Conservation (phyloP, 2,888 invertebrate species). For the Chrysotoxum bicinctum region DNA sequence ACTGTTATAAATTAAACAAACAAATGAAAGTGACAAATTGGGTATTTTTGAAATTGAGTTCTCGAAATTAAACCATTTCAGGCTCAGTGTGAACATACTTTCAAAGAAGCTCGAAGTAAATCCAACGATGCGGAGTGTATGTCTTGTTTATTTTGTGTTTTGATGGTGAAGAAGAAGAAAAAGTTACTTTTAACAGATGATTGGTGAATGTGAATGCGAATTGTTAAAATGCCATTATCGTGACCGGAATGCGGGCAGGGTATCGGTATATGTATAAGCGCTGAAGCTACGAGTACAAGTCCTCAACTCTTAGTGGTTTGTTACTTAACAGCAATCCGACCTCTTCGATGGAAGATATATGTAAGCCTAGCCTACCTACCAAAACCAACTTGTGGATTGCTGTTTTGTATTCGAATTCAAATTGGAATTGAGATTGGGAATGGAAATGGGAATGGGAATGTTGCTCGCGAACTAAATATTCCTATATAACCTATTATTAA, state of each 20-base stretch:
- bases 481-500: slow-evolving; percentile 31
- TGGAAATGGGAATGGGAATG: slow-evolving; percentile 3
- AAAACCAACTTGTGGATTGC: slow-evolving; percentile 17
- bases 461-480: slow-evolving; percentile 13
- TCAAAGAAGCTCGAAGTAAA: neutral
- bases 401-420: slow-evolving; percentile 43
- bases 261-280: too few species aligned
- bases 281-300: neutral
- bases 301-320: slow-evolving; percentile 47
- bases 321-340: slow-evolving; percentile 63
- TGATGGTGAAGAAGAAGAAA: neutral
- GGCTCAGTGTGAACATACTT: neutral
- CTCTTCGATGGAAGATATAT: slow-evolving; percentile 30
- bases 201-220: slow-evolving; percentile 65
- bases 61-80: too few species aligned
- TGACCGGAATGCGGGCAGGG: slow-evolving; percentile 61
- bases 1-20: too few species aligned
- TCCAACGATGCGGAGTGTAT: neutral
- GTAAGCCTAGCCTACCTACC: neutral
- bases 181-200: slow-evolving; percentile 54
- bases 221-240: slow-evolving; percentile 72
- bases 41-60: too few species aligned
- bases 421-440: slow-evolving; percentile 34
- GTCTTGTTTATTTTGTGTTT: neutral
- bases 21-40: too few species aligned